Conservation (phyloP, 2,888 invertebrate species). For the Acleris holmiana region DNA sequence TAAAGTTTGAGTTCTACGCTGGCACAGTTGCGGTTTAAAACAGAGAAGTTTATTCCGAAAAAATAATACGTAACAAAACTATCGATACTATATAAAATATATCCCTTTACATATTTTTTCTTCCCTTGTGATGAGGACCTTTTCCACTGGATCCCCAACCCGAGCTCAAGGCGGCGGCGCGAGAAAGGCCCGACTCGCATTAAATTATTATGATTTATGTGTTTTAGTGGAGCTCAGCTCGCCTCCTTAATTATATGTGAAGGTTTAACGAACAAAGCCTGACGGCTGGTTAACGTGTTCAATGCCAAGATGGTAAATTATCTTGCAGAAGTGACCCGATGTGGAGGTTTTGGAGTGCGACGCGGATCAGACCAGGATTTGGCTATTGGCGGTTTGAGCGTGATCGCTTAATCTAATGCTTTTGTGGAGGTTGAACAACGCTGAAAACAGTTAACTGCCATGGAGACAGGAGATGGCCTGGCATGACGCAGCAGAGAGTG, state of each 20-base stretch:
- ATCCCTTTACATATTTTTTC: no score
- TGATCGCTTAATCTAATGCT: conserved; percentile 8
- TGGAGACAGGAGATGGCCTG: no score
- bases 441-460: no score
- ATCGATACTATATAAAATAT: background rate
- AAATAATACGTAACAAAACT: no score
- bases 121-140: background rate
- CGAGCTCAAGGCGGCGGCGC: conserved; percentile 53
- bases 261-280: conserved; percentile 66
- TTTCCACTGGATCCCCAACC: conserved; percentile 43
- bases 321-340: no score
- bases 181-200: conserved; percentile 70
- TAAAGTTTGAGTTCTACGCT: no score
- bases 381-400: conserved; percentile 14
- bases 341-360: no score
- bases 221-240: conserved; percentile 68
- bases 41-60: no score
- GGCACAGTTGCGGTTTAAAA: no score
- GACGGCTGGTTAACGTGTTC: conserved; percentile 28
- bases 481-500: no score
- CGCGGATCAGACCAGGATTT: background rate
- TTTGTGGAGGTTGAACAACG: no score
- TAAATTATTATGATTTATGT: conserved; percentile 84
- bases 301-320: no score
- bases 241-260: conserved; percentile 74